Evolutionary conservation across 2,888 invertebrate species (phyloP), one percentile per base, ranked within the genome.

Genomic region (Drosophila kuntzei): DNA sequence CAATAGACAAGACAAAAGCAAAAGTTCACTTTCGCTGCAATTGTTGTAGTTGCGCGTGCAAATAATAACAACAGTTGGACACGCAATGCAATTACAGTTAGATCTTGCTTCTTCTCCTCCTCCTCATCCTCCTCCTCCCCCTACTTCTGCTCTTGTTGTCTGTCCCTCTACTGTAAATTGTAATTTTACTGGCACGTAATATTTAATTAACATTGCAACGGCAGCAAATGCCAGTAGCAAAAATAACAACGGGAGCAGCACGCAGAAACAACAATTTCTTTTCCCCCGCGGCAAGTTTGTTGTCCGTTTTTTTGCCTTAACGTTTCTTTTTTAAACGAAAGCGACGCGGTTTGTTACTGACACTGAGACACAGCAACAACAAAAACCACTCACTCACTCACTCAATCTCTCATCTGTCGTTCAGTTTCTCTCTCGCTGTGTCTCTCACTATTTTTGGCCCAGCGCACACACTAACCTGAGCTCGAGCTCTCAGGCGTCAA

Each of bases 1-100:
- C 64, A 74, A 60, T 65, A 25, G 22, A 47, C 53, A 57, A 71
- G 61, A 50, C 71, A 87, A 76, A 89, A 79, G 87, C 87, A 87
- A 85, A 76, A 89, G 79, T 85, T 85, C 73, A 87, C 89, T 85
- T 86, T 86, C 89, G 71, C 85, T 89, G 66, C 63, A 59, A 54
- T 25, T 61, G 64, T 47, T 50, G 36, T 25, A 53, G 46, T 41
- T 75, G 60, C 58, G 64, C 63, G 69, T 72, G 77, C 78, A 66
- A 78, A 67, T 72, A 85, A 79, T 80, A 81, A 80, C 74, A 60
- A 58, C 43, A 66, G 65, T 79, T 62, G 78, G 68, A 80, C 84
- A 87, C 84, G 89, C 87, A 86, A 89, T 67, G 75, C 73, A 83
- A 83, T 83, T 88, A 72, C 79, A 71, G 64, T 86, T 86, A 80